Base-by-base conservation (phyloP, 2,888 invertebrate species). In the Rugalucina vietnamica region DNA sequence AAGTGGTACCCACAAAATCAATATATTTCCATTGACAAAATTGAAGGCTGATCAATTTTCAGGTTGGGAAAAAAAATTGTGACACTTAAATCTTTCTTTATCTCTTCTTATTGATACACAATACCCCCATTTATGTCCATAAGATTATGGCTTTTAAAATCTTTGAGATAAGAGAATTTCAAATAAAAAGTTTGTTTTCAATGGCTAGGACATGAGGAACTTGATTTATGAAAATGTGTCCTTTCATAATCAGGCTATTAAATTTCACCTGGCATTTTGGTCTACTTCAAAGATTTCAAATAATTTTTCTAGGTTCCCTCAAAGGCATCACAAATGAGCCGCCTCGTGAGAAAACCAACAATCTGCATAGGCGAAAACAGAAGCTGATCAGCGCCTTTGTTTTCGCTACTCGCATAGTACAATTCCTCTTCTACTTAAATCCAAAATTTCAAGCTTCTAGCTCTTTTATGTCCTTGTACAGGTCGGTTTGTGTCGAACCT, bases 141-240 rank as follows among this genome's bases (percentile, higher is more conserved):
- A 18, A 60, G 60, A 60, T 60, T 60, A 60, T n/a, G n/a, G 60
- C 60, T 29, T 27, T 60, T 60, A 60, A 60, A 60, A 60, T 60
- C 60, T 27, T 27, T 10, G 29, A 60, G 60, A 60, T 60, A 60
- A 60, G 60, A 60, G 34, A 65, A 29, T 34, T 65, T 65, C 29
- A 65, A 60, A 29, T 60, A 60, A 60, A 60, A 60, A 27, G 29
- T 60, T 60, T 60, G 60, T 29, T 29, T 27, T 60, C 27, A 60
- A 60, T 60, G 4, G 60, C 27, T 29, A 60, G 60, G 60, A 5
- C 60, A 60, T 8, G 60, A 60, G 29, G 60, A 4, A 60, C 60
- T 4, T 60, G 60, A 60, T 60, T 60, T 60, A 60, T 60, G 24
- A 60, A n/a, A 60, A 60, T 27, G 65, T 65, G 1, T 65, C 34